Evolutionary conservation across 2,797 vertebrate species (phyloP).

Genomic region (Xiphorhynchus erythropygius): DNA sequence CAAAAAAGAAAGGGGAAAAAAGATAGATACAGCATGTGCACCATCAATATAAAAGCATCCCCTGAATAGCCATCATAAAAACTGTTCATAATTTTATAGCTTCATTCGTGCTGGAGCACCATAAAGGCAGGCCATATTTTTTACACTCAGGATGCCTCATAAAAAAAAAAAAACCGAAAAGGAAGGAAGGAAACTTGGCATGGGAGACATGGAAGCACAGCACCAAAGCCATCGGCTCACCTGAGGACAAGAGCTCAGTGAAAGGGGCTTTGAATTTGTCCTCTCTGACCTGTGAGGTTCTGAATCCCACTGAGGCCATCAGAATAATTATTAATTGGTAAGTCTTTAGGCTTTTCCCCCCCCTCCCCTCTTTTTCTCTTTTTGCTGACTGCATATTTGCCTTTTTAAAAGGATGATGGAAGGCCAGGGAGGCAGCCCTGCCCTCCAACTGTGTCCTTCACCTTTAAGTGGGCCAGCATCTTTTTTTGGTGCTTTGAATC

Average conservation of each 20-base stretch:
- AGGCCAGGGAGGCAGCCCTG: conserved; percentile 37
- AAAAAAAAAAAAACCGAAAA: conserved; percentile 64
- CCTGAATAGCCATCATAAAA: conserved; percentile 99
- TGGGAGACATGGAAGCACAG: conserved; percentile 9
- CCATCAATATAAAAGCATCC: conserved; percentile 99
- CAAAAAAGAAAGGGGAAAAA: conserved; percentile 66
- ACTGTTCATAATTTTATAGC: conserved; percentile 99
- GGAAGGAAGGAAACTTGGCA: conserved; percentile 54
- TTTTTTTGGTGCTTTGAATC: conserved; percentile 22
- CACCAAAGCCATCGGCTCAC: background rate
- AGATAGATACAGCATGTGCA: conserved; percentile 95
- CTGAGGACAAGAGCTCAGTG: conserved; percentile 76
- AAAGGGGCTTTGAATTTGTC: conserved; percentile 76
- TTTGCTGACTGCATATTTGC: conserved; percentile 76
- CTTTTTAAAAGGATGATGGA: conserved; percentile 73
- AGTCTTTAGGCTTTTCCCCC: conserved; percentile 55
- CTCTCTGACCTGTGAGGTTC: conserved; percentile 68
- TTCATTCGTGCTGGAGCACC: conserved; percentile 97
- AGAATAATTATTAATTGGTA: conserved; percentile 78
- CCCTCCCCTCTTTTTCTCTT: background rate
- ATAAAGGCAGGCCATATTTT: conserved; percentile 98
- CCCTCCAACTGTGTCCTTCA: conserved; percentile 63
- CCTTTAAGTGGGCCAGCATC: conserved; percentile 46
- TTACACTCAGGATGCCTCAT: conserved; percentile 86
- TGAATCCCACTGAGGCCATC: conserved; percentile 65